Evolutionary conservation across 37 sponge, comb jelly and placozoan species (phyloP).

Genomic region (Beroe forskalii): DNA sequence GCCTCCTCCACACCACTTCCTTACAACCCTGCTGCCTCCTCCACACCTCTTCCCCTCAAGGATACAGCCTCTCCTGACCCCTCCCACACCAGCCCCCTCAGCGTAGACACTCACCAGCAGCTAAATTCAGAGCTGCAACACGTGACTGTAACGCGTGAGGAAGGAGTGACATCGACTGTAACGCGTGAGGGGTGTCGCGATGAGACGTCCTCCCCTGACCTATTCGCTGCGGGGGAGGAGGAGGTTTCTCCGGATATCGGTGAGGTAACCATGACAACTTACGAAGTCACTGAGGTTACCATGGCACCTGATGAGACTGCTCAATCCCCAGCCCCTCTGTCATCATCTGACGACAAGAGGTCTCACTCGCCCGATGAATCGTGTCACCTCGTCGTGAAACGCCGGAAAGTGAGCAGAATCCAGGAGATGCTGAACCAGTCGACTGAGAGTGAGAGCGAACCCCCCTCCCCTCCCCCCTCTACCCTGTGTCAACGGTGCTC

Average conservation of each 20-base stretch:
- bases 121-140: no score
- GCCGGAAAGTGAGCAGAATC: neutral
- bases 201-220: neutral
- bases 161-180: no score
- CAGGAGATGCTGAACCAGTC: neutral
- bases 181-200: no score
- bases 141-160: no score
- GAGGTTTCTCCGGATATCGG: neutral
- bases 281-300: neutral
- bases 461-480: neutral
- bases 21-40: neutral
- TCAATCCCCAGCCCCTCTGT: no score
- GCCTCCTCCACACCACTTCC: neutral
- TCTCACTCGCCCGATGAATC: slow-evolving; percentile 33
- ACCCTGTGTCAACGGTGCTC: neutral
- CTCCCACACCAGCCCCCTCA: neutral
- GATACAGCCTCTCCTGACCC: neutral
- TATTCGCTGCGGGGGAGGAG: neutral
- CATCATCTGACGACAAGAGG: slow-evolving; percentile 13
- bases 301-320: neutral
- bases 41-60: neutral
- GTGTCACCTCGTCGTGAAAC: neutral
- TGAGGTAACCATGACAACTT: no score
- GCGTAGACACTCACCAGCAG: no score
- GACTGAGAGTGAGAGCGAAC: neutral